Conservation (phyloP, 2,113 vertebrate genomes). For the Mixornis gularis region DNA sequence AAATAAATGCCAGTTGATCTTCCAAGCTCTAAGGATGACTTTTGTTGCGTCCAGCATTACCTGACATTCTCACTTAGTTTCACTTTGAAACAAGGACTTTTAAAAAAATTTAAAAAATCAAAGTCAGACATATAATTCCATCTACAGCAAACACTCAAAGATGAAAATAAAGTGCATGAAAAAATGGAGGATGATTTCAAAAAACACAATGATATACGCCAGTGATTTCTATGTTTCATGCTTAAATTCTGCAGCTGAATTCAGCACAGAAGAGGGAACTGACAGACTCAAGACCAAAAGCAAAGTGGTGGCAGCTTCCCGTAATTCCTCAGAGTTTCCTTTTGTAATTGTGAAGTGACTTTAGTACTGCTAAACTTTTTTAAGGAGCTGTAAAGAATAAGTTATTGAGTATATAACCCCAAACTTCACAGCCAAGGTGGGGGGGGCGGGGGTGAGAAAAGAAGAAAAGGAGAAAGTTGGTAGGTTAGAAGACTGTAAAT, state of each 20-base stretch:
- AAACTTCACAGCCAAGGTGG: background rate
- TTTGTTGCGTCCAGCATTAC: background rate
- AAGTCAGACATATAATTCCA: background rate
- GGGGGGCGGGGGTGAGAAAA: fast-evolving
- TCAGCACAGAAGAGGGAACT: background rate
- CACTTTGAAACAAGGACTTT: background rate
- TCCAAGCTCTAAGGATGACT: background rate
- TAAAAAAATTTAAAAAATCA: background rate
- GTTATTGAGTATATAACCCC: background rate
- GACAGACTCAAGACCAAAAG: background rate
- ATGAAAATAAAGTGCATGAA: background rate
- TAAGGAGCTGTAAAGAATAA: background rate
- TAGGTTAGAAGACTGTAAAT: background rate
- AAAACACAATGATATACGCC: background rate
- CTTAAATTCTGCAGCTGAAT: background rate
- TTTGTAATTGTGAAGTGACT: background rate
- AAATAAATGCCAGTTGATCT: background rate
- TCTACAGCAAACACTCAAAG: background rate
- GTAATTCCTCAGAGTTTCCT: background rate
- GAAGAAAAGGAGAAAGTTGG: background rate
- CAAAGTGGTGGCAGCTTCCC: background rate
- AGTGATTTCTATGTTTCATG: background rate
- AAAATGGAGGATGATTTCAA: background rate
- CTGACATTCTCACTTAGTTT: background rate
- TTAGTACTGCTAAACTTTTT: background rate